Evolutionary conservation across 2,797 vertebrate genomes (phyloP).

Genomic region (Taenioides sp.): DNA sequence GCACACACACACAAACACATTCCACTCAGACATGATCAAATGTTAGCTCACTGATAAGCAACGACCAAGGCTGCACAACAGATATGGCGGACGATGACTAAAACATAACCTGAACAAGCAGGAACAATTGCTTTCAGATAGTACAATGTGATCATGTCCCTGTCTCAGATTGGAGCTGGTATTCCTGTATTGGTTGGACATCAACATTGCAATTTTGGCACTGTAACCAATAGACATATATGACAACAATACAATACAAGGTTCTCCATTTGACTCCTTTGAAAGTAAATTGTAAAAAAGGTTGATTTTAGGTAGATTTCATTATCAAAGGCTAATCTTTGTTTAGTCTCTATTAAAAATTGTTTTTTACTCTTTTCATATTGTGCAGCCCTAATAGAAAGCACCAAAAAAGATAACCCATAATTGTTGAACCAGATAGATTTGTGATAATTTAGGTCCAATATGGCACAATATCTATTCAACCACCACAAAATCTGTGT

Average conservation of each 20-base stretch:
- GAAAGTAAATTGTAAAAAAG: too few relatives aligned
- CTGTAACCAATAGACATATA: too few relatives aligned
- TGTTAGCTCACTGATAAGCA: conserved; percentile 16
- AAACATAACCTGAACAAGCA: conserved; percentile 1
- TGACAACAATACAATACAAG: too few relatives aligned
- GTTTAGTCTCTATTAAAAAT: too few relatives aligned
- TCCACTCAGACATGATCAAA: conserved; percentile 44
- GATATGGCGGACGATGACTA: neutral
- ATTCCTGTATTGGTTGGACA: neutral
- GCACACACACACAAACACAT: too few relatives aligned
- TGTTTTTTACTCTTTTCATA: too few relatives aligned
- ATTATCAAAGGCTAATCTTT: too few relatives aligned
- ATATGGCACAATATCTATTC: neutral
- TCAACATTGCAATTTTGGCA: too few relatives aligned
- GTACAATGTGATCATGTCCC: neutral
- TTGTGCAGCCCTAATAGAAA: neutral
- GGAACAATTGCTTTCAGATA: neutral
- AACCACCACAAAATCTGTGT: neutral
- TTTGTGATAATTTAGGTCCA: neutral
- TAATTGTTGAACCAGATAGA: neutral
- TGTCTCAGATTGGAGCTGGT: neutral
- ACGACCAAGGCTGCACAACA: neutral
- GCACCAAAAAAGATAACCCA: neutral
- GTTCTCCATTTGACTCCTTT: too few relatives aligned
- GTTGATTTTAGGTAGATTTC: too few relatives aligned